A percentile compares a stretch with the other conserved stretches of the same genome.
Evolutionary conservation across 2,888 invertebrate species (phyloP).

Genomic region (Octodonta nipae): DNA sequence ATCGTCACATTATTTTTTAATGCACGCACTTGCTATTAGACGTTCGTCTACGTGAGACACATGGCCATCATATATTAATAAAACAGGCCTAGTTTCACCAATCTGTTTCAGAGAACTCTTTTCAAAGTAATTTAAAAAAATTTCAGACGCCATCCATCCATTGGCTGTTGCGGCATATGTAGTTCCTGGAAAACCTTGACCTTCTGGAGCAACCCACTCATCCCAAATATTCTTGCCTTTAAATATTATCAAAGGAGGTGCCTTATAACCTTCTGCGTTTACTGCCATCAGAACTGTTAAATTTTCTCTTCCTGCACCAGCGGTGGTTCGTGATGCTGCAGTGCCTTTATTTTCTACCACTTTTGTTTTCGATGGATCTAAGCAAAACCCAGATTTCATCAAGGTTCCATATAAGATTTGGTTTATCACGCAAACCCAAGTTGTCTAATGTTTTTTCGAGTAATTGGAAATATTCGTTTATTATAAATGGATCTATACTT

Average conservation of each 20-base stretch:
- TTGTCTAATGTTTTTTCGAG: no score
- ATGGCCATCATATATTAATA: constrained; percentile 27
- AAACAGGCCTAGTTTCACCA: constrained; percentile 21
- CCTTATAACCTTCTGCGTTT: constrained; percentile 3
- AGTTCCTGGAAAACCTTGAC: constrained; percentile 4
- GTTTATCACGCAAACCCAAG: no score
- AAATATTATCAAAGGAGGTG: no score
- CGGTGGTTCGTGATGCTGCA: constrained; percentile 7
- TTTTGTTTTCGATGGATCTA: no score
- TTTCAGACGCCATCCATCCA: constrained; percentile 24
- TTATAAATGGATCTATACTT: no score
- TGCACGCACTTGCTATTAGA: constrained; percentile 6
- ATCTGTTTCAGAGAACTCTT: constrained; percentile 19
- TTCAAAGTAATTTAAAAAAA: no score
- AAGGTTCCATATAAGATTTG: no score
- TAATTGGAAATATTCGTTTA: no score
- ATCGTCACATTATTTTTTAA: constrained; percentile 3
- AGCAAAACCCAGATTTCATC: no score
- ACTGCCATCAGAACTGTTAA: constrained; percentile 5
- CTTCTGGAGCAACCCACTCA: constrained; percentile 3
- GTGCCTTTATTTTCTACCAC: no score
- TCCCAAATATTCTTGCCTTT: no score
- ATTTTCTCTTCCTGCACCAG: constrained; percentile 7
- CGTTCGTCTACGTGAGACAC: constrained; percentile 16
- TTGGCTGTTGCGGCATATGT: constrained; percentile 7